These are phyloP conservation scores for Linhomoeus sp. DNA, from an alignment of 2,888 invertebrate species.

Conservation along the genomic window DNA sequence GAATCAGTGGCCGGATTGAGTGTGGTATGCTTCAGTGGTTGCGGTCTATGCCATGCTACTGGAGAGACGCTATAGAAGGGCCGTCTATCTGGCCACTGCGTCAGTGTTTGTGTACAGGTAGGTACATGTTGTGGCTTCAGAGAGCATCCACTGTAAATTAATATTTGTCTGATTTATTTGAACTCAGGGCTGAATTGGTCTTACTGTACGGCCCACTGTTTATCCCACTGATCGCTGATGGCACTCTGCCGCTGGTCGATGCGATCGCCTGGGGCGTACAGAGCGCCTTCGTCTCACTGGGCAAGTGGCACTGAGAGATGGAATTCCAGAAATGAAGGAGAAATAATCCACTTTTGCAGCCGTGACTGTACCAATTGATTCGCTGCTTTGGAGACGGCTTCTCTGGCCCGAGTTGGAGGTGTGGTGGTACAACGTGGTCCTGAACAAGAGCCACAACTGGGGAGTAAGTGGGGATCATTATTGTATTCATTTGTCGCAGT, in stretches of 20 bases:
- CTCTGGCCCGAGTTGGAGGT: slow-evolving; percentile 97
- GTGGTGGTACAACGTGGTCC: slow-evolving; percentile 74
- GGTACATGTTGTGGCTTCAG: no score
- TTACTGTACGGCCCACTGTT: slow-evolving; percentile 56
- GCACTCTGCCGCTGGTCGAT: slow-evolving; percentile 43
- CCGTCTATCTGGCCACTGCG: slow-evolving; percentile 59
- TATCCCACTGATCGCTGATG: slow-evolving; percentile 51
- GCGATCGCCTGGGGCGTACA: slow-evolving; percentile 27
- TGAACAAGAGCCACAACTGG: slow-evolving; percentile 86
- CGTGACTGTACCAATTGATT: slow-evolving; percentile 60
- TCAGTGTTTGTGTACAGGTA: slow-evolving; percentile 68
- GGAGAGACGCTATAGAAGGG: slow-evolving; percentile 42
- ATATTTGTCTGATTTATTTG: no score
- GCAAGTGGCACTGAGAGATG: slow-evolving; percentile 35
- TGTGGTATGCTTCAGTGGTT: slow-evolving; percentile 45
- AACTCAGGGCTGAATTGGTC: slow-evolving; percentile 66
- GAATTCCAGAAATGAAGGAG: neutral
- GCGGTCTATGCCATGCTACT: slow-evolving; percentile 68
- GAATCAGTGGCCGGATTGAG: neutral
- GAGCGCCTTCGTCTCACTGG: slow-evolving; percentile 31
- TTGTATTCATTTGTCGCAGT: neutral
- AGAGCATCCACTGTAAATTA: no score
- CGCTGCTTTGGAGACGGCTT: slow-evolving; percentile 65
- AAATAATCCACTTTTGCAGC: slow-evolving; percentile 36
- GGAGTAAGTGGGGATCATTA: slow-evolving; percentile 45